phyloP scores from a whole-genome alignment of 1,140 invertebrate genomes.

The Branchinecta lindahli region DNA sequence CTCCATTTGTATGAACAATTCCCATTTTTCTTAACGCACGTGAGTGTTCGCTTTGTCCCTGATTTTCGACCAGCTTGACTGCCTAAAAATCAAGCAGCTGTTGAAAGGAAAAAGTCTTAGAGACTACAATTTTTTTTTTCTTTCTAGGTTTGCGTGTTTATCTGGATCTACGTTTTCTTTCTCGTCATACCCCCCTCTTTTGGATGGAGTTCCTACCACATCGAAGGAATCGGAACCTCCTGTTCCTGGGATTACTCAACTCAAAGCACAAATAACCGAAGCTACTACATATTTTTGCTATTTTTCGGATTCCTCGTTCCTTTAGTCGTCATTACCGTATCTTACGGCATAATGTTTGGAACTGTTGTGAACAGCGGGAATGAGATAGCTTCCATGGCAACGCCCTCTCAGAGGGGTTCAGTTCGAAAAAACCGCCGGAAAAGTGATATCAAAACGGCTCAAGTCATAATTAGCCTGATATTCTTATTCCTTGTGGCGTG shows the following conservation, averaged over 20 bases:
- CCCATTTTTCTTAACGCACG: too few relatives aligned
- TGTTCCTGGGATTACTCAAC: constrained; percentile 42
- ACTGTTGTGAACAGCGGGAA: constrained; percentile 31
- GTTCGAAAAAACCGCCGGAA: constrained; percentile 20
- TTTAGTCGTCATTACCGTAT: constrained; percentile 33
- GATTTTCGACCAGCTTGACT: too few relatives aligned
- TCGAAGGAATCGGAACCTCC: constrained; percentile 38
- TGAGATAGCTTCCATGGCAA: constrained; percentile 30
- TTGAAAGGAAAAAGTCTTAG: too few relatives aligned
- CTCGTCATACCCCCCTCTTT: constrained; percentile 37
- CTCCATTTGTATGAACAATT: too few relatives aligned
- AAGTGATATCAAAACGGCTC: constrained; percentile 30
- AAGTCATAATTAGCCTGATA: constrained; percentile 36
- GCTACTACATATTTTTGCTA: constrained; percentile 37
- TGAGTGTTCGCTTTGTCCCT: too few relatives aligned
- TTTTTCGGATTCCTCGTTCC: constrained; percentile 37
- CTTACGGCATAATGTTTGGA: constrained; percentile 34
- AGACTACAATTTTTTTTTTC: constrained; percentile 10
- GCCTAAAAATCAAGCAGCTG: too few relatives aligned
- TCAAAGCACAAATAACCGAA: constrained; percentile 29
- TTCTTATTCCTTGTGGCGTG: constrained; percentile 36
- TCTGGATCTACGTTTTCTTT: constrained; percentile 37
- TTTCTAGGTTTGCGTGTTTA: constrained; percentile 31
- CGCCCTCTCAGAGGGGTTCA: constrained; percentile 20
- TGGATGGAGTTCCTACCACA: constrained; percentile 38